Percentiles rank a stretch among this genome's conserved stretches.
Conservation (phyloP, 2,113 vertebrate species). For the Ia io region DNA sequence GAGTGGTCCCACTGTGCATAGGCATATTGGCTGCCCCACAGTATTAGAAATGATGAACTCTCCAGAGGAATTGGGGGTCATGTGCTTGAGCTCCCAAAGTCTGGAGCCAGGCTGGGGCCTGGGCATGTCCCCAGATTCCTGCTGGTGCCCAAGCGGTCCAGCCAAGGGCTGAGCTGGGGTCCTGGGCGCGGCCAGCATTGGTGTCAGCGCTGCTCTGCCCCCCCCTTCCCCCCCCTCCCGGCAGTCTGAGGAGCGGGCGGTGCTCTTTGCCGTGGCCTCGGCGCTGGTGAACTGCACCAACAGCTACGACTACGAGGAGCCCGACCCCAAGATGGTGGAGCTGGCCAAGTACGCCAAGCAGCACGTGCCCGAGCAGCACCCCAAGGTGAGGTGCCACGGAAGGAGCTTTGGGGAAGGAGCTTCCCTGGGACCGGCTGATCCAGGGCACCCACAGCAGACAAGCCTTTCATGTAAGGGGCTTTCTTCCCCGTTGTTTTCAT, state of each 20-base stretch:
- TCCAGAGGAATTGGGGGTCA: neutral
- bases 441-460: rapidly evolving
- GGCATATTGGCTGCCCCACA: rapidly evolving
- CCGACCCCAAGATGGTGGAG: conserved; percentile 96
- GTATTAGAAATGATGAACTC: neutral
- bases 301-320: conserved; percentile 95
- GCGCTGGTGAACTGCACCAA: conserved; percentile 97
- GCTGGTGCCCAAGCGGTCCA: rapidly evolving
- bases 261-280: conserved; percentile 94
- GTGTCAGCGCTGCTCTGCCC: neutral
- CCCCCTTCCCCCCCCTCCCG: rapidly evolving
- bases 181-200: neutral
- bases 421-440: rapidly evolving
- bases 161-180: rapidly evolving
- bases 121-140: neutral
- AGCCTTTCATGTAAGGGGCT: rapidly evolving
- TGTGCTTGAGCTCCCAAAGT: neutral
- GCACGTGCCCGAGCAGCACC: conserved; percentile 96
- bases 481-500: neutral
- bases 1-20: too few relatives aligned
- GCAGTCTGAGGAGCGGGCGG: conserved; percentile 94
- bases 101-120: neutral
- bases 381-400: conserved; percentile 84
- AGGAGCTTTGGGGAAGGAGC: rapidly evolving
- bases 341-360: conserved; percentile 98